These are phyloP conservation scores for Lucilia sericata DNA, from an alignment of 1,140 invertebrate species.

Conservation along the genomic window DNA sequence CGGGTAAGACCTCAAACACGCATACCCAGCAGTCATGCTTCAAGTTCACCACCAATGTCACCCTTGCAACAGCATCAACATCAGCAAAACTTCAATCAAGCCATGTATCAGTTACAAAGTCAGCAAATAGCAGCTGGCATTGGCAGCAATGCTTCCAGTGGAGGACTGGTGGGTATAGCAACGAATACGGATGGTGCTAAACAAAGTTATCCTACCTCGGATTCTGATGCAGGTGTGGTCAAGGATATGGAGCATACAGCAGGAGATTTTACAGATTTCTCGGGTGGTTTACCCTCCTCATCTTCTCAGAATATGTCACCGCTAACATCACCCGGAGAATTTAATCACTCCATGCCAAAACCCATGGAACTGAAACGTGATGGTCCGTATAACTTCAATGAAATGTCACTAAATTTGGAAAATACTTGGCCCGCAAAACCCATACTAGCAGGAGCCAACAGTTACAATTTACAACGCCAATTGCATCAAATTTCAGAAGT, in stretches of 20 bases:
- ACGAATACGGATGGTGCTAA: conserved; percentile 52
- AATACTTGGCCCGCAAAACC: conserved; percentile 62
- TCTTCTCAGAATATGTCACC: conserved; percentile 65
- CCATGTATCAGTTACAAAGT: conserved; percentile 66
- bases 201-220: conserved; percentile 59
- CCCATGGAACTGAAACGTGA: conserved; percentile 64
- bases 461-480: conserved; percentile 61
- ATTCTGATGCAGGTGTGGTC: conserved; percentile 62
- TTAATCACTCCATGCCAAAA: conserved; percentile 61
- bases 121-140: conserved; percentile 61
- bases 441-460: conserved; percentile 51
- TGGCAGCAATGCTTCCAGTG: conserved; percentile 24
- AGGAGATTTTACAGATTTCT: conserved; percentile 62
- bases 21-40: conserved; percentile 63
- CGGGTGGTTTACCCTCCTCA: conserved; percentile 55
- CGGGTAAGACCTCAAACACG: conserved; percentile 67
- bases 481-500: conserved; percentile 56
- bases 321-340: conserved; percentile 62
- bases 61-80: conserved; percentile 65
- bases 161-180: conserved; percentile 48
- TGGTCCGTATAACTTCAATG: conserved; percentile 64
- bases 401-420: conserved; percentile 64
- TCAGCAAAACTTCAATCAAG: conserved; percentile 64
- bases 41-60: conserved; percentile 66
- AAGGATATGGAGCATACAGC: conserved; percentile 59